phyloP scores from a whole-genome alignment of 2,888 invertebrate genomes.

The Emmelina monodactyla region DNA sequence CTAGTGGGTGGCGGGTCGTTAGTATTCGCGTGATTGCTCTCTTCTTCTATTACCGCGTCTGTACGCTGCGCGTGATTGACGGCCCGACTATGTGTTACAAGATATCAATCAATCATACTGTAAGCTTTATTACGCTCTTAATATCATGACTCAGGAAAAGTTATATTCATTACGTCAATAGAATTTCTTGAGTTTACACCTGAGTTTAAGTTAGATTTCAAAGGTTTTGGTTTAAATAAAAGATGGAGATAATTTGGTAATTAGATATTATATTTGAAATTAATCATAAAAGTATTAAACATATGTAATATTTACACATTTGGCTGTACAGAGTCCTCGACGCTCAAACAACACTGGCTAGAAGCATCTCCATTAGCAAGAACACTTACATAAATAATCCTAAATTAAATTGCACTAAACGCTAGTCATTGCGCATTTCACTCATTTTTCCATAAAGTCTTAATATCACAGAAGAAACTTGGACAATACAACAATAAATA shows the following conservation, averaged over 20 bases:
- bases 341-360: conserved; percentile 25
- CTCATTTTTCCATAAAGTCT: conserved; percentile 52
- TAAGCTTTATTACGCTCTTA: too few species aligned
- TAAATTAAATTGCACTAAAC: conserved; percentile 60
- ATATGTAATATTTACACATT: conserved; percentile 54
- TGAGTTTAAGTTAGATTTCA: too few species aligned
- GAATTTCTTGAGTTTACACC: too few species aligned
- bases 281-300: conserved; percentile 57
- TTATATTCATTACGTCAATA: too few species aligned
- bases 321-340: neutral
- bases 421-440: conserved; percentile 52
- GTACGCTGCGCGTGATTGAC: conserved; percentile 40
- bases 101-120: conserved; percentile 56
- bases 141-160: too few species aligned
- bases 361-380: conserved; percentile 33
- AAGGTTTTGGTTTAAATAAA: conserved; percentile 17
- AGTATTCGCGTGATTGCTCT: conserved; percentile 36
- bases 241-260: conserved; percentile 39
- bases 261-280: conserved; percentile 62
- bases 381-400: conserved; percentile 50
- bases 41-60: conserved; percentile 38
- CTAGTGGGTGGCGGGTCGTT: conserved; percentile 31
- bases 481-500: conserved; percentile 55
- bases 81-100: conserved; percentile 46
- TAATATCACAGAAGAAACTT: conserved; percentile 68